phyloP scores from a whole-genome alignment of 2,888 invertebrate genomes.

The Zootermopsis nevadensis region DNA sequence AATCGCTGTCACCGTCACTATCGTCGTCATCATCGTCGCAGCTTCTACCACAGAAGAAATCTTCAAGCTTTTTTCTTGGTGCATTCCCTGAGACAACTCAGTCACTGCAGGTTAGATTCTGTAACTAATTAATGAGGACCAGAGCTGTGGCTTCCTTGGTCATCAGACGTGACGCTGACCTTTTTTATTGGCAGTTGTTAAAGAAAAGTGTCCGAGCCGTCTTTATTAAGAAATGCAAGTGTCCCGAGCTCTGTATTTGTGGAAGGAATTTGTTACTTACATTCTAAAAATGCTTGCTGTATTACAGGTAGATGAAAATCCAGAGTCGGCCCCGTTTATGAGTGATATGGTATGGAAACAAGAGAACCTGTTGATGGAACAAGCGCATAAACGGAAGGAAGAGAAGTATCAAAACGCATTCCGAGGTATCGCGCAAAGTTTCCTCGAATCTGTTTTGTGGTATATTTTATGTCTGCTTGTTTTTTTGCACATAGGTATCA shows the following conservation, averaged over 20 bases:
- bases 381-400: conserved; percentile 31
- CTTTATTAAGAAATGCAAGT: too few relatives aligned
- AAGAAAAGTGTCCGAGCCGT: too few relatives aligned
- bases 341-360: conserved; percentile 46
- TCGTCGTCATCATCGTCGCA: conserved; percentile 41
- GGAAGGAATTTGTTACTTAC: too few relatives aligned
- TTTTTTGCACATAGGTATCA: too few relatives aligned
- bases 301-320: conserved; percentile 26
- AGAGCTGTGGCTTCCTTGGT: too few relatives aligned
- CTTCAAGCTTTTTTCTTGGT: conserved; percentile 54
- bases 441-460: not conserved
- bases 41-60: conserved; percentile 61
- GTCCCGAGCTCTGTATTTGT: too few relatives aligned
- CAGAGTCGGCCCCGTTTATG: not conserved
- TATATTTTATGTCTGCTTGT: not conserved
- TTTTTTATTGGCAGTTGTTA: too few relatives aligned
- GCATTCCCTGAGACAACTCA: conserved; percentile 44
- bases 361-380: conserved; percentile 18
- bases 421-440: conserved; percentile 30
- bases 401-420: conserved; percentile 35
- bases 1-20: conserved; percentile 19
- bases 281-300: not conserved
- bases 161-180: too few relatives aligned
- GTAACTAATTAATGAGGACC: too few relatives aligned
- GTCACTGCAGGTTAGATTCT: conserved; percentile 22